Evolutionary conservation across 1,140 invertebrate genomes (phyloP).

Genomic region (Halictus rubicundus): DNA sequence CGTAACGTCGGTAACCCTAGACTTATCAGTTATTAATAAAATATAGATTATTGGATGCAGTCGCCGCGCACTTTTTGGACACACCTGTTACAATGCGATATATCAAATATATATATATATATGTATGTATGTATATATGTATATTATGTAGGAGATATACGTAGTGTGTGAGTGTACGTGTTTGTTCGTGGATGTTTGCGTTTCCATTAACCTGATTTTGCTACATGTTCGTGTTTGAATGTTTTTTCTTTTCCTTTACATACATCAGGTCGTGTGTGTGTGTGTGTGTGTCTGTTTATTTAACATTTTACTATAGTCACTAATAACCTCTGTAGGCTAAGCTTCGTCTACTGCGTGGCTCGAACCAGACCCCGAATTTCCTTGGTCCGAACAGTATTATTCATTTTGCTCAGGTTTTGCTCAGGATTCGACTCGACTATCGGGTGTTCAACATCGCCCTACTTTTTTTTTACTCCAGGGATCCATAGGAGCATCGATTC

Average conservation of each 20-base stretch:
- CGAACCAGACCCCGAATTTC: conserved; percentile 67
- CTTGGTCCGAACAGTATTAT: conserved; percentile 49
- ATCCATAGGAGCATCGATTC: background rate
- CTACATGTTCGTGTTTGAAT: too few relatives aligned
- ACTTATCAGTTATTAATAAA: conserved; percentile 75
- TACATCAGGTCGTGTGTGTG: background rate
- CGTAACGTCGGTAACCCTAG: conserved; percentile 65
- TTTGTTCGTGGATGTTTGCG: background rate
- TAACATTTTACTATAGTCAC: conserved; percentile 21
- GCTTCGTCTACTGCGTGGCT: conserved; percentile 68
- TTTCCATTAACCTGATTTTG: too few relatives aligned
- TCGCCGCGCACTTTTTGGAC: conserved; percentile 71
- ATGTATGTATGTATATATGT: conserved; percentile 52
- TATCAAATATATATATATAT: conserved; percentile 74
- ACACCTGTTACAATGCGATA: conserved; percentile 74
- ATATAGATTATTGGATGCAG: conserved; percentile 76
- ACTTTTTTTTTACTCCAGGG: background rate
- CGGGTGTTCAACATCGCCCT: background rate
- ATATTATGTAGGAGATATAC: conserved; percentile 67
- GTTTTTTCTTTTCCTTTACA: background rate
- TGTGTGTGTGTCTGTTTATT: background rate
- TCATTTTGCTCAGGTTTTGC: background rate
- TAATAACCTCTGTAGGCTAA: conserved; percentile 69
- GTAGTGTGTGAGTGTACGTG: conserved; percentile 49
- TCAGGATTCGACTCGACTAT: background rate